phyloP scores from a whole-genome alignment of 2,797 vertebrate genomes.

The Stomatorhinus walkeri region DNA sequence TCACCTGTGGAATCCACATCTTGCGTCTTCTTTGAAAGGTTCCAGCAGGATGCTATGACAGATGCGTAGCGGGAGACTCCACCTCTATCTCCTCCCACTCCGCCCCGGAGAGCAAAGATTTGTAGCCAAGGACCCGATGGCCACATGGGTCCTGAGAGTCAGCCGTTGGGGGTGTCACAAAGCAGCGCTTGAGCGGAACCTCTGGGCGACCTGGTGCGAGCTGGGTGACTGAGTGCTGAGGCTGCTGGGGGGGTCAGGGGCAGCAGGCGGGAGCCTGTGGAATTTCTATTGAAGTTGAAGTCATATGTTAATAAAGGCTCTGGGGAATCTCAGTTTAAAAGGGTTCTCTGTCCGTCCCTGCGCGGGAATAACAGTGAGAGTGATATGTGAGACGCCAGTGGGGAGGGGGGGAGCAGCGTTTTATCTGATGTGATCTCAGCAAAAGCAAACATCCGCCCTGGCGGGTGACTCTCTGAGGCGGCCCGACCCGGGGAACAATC shows the following conservation, averaged over 20 bases:
- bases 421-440: conserved; percentile 47
- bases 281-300: conserved; percentile 30
- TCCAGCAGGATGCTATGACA: conserved; percentile 9
- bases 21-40: background rate
- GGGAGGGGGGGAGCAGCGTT: conserved; percentile 22
- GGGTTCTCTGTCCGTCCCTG: conserved; percentile 24
- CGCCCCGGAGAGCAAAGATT: background rate
- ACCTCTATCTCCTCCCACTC: too few species aligned
- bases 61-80: background rate
- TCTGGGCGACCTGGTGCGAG: conserved; percentile 24
- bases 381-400: conserved; percentile 34
- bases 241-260: background rate
- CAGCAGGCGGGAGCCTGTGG: background rate
- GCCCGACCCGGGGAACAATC: conserved; percentile 38
- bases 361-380: conserved; percentile 22
- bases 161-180: background rate
- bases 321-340: conserved; percentile 34
- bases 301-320: conserved; percentile 31
- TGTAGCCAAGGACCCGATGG: background rate
- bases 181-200: conserved; percentile 17
- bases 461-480: conserved; percentile 41
- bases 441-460: conserved; percentile 53
- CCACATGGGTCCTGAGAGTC: background rate
- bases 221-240: background rate
- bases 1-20: background rate